Base-by-base conservation (phyloP, 2,888 invertebrate species). In the Thecocarcelia acutangulata region DNA sequence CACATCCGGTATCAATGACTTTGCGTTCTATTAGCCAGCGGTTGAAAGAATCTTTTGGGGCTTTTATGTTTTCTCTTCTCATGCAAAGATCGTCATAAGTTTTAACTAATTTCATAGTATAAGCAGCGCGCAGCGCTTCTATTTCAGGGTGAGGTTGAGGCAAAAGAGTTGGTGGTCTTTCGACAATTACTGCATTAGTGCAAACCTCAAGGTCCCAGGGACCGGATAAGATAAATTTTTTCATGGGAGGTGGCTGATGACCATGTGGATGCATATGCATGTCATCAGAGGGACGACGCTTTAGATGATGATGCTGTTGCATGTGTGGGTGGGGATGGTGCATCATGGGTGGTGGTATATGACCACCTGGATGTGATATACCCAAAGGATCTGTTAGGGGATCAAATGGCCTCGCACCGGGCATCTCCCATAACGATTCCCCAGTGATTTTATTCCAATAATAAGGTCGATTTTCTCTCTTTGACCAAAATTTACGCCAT, bases 401-500 rank as follows among this genome's bases (percentile, higher is more conserved):
- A 92, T 98, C 98, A 91, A 96, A 97, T 86, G 95, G 95, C 40
- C 91, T 85, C 11, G 94, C 91, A n/a, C 94, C 93, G 13, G 98
- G 98, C 93, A 97, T 94, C 90, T 98, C 98, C 98, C 98, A 98
- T 85, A 98, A 92, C n/a, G 98, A 98, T 91, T 98, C 97, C 69
- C 97, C 97, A 0, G 97, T 97, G 24, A 96, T 91, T 91, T 97
- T 97, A 90, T 98, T 98, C 96, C 98, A 98, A 91, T 96, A 98
- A 90, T 98, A 98, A 1, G 97, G 97, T 33, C 98, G 93, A 89
- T 96, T 97, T 91, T 98, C 98, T 70, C 98, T 92, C 88, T 97
- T 97, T 19, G 98, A 98, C 98, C 98, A 98, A 90, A 96, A 98
- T 87, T 97, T 97, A 82, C 97, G 94, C 98, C 98, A 98, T 5